Base-by-base conservation (phyloP, 2,113 vertebrate species). In the Pungitius pungitius region DNA sequence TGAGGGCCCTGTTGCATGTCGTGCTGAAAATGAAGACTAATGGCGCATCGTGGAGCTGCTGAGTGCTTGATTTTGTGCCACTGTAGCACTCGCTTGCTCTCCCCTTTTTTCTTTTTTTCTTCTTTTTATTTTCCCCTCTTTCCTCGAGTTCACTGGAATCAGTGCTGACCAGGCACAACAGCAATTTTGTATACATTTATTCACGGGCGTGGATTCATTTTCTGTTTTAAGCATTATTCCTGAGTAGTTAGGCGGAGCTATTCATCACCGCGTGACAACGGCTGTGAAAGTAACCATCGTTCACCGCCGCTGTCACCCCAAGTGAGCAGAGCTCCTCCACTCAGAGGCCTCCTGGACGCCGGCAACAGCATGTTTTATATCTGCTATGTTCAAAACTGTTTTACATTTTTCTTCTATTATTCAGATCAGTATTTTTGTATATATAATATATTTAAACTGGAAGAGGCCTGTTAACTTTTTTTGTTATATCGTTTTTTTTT, bases 1-100 rank as follows among this genome's bases (percentile, higher is more conserved):
- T 81, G 75, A 69, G 79, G 80, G 89, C 92, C 92, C 92, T 92
- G 92, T 93, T 91, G 92, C 84, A 90, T 83, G 92, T 93, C 92
- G 82, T 22, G 69, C 74, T 68, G 68, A 90, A 91, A 94, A 95
- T 95, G 92, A 95, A 94, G 94, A 95, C 90, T 94, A 95, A 95
- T 94, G 92, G 82, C 73, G 74, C 81, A 55, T 84, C 78, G 84
- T 83, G 85, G 78, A 83, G 92, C 81, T 91, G 91, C 91, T 92
- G 92, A 93, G 92, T 85, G 86, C 81, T 89, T 90, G 88, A 85
- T 89, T 93, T 91, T 81, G 81, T 77, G 78, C 83, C 83, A 86
- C 84, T 83, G 59, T 49, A 52, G 72, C 35, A 55, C 73, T 81
- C 7, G 35, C 43, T 66, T 15, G 15, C 56, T 51, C 52, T 35